These are phyloP conservation scores for Episyrphus balteatus DNA, from an alignment of 1,140 invertebrate species.

Conservation along the genomic window DNA sequence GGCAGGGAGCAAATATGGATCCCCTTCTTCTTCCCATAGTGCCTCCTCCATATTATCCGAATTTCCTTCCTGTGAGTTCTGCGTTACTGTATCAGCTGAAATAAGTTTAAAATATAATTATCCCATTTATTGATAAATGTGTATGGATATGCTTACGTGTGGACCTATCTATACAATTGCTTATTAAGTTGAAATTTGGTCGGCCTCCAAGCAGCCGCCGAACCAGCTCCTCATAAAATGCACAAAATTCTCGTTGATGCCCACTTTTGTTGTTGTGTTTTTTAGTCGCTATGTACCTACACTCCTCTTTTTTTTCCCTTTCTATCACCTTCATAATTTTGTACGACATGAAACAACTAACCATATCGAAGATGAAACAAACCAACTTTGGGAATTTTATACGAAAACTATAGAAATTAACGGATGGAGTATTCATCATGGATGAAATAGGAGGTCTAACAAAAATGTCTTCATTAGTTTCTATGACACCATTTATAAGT, in stretches of 20 bases:
- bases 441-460: too few relatives aligned
- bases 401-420: too few relatives aligned
- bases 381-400: too few relatives aligned
- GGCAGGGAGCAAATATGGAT: neutral
- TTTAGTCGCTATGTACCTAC: neutral
- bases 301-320: too few relatives aligned
- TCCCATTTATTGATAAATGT: neutral
- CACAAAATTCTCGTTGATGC: neutral
- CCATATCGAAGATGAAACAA: too few relatives aligned
- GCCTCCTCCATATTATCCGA: neutral
- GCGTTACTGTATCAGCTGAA: neutral
- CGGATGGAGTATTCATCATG: too few relatives aligned
- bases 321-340: too few relatives aligned
- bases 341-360: too few relatives aligned
- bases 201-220: neutral
- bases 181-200: neutral
- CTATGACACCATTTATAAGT: too few relatives aligned
- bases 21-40: neutral
- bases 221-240: neutral
- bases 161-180: neutral
- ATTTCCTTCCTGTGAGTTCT: neutral
- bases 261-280: neutral
- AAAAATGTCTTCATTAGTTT: too few relatives aligned
- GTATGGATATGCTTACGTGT: neutral
- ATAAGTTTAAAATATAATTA: neutral